Conservation (phyloP, 2,113 vertebrate genomes). For the Paradisaea rubra region DNA sequence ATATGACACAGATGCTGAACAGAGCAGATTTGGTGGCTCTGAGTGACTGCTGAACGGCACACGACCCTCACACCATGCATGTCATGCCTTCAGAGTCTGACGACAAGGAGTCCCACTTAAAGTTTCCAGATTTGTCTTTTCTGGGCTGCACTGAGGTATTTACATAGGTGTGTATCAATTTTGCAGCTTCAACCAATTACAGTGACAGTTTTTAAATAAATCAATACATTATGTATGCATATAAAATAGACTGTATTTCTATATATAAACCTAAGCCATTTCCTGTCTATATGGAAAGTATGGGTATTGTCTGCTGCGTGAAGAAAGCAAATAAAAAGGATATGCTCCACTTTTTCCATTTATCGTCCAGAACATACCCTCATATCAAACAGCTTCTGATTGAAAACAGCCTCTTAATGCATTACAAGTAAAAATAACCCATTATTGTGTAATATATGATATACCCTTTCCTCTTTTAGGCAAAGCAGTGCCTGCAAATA, state of each 20-base stretch:
- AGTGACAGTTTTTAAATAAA: constrained; percentile 15
- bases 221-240: not conserved
- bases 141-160: not conserved
- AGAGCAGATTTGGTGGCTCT: not conserved
- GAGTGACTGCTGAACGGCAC: accelerated
- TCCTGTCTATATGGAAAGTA: constrained; percentile 50
- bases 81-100: not conserved
- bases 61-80: not conserved
- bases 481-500: constrained; percentile 30
- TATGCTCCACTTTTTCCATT: constrained; percentile 53
- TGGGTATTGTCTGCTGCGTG: constrained; percentile 33
- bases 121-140: not conserved
- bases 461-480: constrained; percentile 36
- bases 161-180: not conserved
- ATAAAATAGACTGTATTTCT: constrained; percentile 19
- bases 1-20: not conserved
- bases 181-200: not conserved
- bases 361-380: constrained; percentile 25
- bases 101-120: not conserved
- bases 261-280: constrained; percentile 44
- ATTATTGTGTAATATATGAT: constrained; percentile 36
- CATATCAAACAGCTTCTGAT: constrained; percentile 44
- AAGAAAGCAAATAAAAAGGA: not conserved
- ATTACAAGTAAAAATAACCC: constrained; percentile 52
- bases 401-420: constrained; percentile 52